Evolutionary conservation across 2,888 invertebrate genomes (phyloP), one percentile per base, ranked within the genome.

Genomic region (Pherbina coryleti): DNA sequence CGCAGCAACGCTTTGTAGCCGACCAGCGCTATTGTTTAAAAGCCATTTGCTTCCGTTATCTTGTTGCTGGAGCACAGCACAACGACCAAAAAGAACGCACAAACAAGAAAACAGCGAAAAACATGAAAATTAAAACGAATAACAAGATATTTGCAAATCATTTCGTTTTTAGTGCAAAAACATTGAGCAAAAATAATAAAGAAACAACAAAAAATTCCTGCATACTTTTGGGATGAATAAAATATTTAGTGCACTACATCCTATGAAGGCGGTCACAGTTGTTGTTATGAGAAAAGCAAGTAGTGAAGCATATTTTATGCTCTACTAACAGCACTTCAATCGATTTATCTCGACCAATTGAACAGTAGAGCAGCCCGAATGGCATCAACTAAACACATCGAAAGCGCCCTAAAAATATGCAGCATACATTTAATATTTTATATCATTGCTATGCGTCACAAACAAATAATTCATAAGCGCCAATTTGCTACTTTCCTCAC

Each of bases 401-500:
- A 14, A 44, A 44, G 44, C 44, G 3, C 11, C 44, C 44, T 11
- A 11, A 44, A 44, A 44, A 11, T 31, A n/a, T 31, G 14, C 28
- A 31, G 8, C 11, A 14, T 31, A 34, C 17, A 64, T 31, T 31
- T 31, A 31, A n/a, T 31, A 64, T 31, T 34, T 64, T 64, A 31
- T 64, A 8, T 3, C 3, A n/a, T 60, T 14, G 2, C 34, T 64
- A 64, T 17, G 31, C 64, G 17, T 9, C 28, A 31, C n/a, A 17
- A 14, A 64, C 31, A 64, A 64, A 17, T n/a, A 31, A 28, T 64
- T 19, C 44, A 44, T 44, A 44, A 11, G 11, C 9, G 19, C 2
- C 64, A n/a, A 64, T 64, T n/a, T 64, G n/a, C 64, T 55, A 55
- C 25, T 64, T 31, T 31, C 64, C 34, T n/a, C 31, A n/a, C 64